Conservation (phyloP, 2,113 vertebrate species). For the Sardina pilchardus region DNA sequence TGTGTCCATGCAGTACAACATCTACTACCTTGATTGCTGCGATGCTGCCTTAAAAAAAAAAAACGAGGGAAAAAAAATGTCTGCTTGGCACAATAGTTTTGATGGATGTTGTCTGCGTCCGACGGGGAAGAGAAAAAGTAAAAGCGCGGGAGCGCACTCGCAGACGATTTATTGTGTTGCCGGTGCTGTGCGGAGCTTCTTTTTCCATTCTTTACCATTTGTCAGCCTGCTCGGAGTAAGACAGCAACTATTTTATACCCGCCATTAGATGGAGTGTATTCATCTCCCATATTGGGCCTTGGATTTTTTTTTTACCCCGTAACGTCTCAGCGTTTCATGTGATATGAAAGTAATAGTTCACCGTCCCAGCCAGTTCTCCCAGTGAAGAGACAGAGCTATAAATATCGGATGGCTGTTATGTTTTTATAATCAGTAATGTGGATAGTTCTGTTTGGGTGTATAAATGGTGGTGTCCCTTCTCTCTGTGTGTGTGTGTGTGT, state of each 20-base stretch:
- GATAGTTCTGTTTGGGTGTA: slow-evolving; percentile 2
- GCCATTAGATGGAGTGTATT: slow-evolving; percentile 14
- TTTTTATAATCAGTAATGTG: slow-evolving; percentile 19
- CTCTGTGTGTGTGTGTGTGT: neutral
- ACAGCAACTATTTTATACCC: neutral
- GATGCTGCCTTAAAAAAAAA: neutral
- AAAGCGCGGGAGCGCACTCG: neutral
- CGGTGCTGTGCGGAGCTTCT: neutral
- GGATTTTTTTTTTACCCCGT: neutral
- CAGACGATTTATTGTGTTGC: neutral
- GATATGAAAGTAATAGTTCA: slow-evolving; percentile 20
- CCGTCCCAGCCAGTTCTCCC: neutral
- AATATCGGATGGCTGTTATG: neutral
- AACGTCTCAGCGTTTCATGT: neutral
- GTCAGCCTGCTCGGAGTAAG: neutral
- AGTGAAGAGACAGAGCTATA: neutral
- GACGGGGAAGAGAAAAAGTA: neutral
- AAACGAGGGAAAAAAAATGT: neutral
- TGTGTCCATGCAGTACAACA: neutral
- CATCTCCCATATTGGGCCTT: neutral
- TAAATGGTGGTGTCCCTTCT: neutral
- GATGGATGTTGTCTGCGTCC: neutral
- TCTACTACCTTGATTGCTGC: neutral
- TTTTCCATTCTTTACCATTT: neutral
- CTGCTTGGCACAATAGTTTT: neutral